These are phyloP conservation scores for Trididemnum clinides DNA, from an alignment of 23 tunicate species.

Conservation along the genomic window DNA sequence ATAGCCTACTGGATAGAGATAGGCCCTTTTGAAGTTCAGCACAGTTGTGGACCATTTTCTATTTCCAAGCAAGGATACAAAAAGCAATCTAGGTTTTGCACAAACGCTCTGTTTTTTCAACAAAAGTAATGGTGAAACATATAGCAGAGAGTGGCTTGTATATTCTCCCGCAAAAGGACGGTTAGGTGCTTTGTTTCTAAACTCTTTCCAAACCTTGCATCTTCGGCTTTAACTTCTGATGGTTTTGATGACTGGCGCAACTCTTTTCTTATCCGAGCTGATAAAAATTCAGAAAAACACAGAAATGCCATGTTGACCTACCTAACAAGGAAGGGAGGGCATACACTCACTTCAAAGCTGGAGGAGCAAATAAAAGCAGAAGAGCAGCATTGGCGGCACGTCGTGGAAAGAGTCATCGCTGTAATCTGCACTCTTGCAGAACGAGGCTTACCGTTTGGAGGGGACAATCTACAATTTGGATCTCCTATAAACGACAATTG, in stretches of 20 bases:
- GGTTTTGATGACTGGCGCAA: slow-evolving; percentile 30
- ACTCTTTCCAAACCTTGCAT: slow-evolving; percentile 19
- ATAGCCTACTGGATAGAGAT: slow-evolving; percentile 33
- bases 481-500: no score
- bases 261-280: slow-evolving; percentile 17
- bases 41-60: slow-evolving; percentile 21
- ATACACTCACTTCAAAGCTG: slow-evolving; percentile 38
- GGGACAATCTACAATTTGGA: no score
- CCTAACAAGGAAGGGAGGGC: slow-evolving; percentile 30
- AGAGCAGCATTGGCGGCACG: slow-evolving; percentile 41
- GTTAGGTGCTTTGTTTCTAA: slow-evolving; percentile 18
- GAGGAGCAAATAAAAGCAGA: slow-evolving; percentile 41
- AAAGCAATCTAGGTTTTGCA: slow-evolving; percentile 10
- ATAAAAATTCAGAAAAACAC: slow-evolving; percentile 22
- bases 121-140: slow-evolving; percentile 20
- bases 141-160: slow-evolving; percentile 9
- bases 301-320: slow-evolving; percentile 12
- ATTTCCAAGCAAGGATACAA: slow-evolving; percentile 25
- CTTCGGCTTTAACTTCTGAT: slow-evolving; percentile 28
- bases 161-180: neutral
- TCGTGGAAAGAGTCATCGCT: slow-evolving; percentile 30
- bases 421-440: slow-evolving; percentile 25
- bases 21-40: slow-evolving; percentile 22
- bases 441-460: no score
- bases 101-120: neutral